Conservation (phyloP, 2,797 vertebrate species). For the Cephalopachus bancanus region DNA sequence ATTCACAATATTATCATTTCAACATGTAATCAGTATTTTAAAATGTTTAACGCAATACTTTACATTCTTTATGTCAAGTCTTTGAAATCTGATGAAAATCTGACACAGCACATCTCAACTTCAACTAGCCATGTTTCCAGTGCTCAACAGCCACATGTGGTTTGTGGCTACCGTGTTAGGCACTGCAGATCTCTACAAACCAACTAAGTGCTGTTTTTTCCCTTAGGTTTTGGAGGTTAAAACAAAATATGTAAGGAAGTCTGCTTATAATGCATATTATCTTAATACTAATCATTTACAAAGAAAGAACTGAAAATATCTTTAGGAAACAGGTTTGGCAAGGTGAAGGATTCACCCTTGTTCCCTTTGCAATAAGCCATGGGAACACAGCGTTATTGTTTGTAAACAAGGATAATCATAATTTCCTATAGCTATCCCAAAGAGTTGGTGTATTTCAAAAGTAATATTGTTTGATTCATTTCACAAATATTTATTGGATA, state of each 20-base stretch:
- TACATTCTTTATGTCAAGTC: not conserved
- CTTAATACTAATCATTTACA: not conserved
- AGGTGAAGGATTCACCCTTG: not conserved
- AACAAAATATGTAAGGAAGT: not conserved
- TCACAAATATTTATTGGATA: not conserved
- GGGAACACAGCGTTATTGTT: not conserved
- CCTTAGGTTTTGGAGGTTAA: not conserved
- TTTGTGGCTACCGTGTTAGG: accelerated
- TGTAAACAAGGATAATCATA: not conserved
- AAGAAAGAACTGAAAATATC: not conserved
- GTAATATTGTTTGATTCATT: no score
- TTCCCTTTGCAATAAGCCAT: not conserved
- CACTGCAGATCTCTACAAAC: accelerated
- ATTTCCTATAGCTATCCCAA: not conserved
- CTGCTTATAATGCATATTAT: not conserved
- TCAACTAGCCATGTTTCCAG: not conserved
- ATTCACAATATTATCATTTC: not conserved
- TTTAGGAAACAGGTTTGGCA: not conserved
- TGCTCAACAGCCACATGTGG: accelerated
- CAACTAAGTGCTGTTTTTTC: not conserved
- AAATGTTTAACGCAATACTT: not conserved
- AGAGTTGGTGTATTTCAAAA: not conserved
- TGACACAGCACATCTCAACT: not conserved
- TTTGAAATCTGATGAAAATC: not conserved
- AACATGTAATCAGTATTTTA: not conserved